Evolutionary conservation across 2,888 invertebrate species (phyloP).

Genomic region (Drosophila basisetae): DNA sequence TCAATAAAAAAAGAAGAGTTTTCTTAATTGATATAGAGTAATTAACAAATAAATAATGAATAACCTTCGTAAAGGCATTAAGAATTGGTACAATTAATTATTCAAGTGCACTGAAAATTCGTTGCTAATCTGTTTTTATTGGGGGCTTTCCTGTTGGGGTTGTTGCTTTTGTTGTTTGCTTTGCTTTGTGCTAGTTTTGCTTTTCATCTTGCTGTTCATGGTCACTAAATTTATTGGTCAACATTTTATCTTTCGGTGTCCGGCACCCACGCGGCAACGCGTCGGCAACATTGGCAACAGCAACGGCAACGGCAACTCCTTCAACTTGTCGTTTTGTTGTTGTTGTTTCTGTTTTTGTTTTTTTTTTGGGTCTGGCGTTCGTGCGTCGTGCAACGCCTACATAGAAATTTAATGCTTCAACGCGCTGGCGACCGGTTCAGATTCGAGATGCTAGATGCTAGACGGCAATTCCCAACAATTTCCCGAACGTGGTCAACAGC

Average conservation of each 20-base stretch:
- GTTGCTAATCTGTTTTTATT: constrained; percentile 7
- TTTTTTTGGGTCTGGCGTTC: constrained; percentile 30
- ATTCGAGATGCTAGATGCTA: constrained; percentile 49
- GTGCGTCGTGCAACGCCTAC: constrained; percentile 60
- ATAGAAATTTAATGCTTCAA: constrained; percentile 76
- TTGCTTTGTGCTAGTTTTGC: constrained; percentile 45
- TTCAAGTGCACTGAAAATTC: constrained; percentile 29
- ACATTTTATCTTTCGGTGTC: constrained; percentile 66
- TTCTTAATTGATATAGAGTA: background rate
- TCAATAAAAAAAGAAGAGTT: background rate
- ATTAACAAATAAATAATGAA: background rate
- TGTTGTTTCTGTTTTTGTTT: constrained; percentile 1
- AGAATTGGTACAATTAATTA: background rate
- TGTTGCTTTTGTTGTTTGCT: constrained; percentile 25
- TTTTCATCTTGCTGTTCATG: constrained; percentile 66
- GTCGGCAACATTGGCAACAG: constrained; percentile 18
- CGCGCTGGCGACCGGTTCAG: constrained; percentile 63
- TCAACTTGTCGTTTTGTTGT: constrained; percentile 57
- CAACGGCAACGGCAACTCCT: constrained; percentile 47
- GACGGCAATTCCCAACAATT: constrained; percentile 37
- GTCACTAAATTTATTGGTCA: constrained; percentile 77
- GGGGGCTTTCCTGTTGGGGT: constrained; percentile 40
- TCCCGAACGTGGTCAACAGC: constrained; percentile 54
- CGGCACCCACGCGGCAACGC: constrained; percentile 52
- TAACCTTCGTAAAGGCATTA: background rate